These are phyloP conservation scores for Bilobella aurantiaca DNA, from an alignment of 1,140 invertebrate genomes.

Conservation along the genomic window DNA sequence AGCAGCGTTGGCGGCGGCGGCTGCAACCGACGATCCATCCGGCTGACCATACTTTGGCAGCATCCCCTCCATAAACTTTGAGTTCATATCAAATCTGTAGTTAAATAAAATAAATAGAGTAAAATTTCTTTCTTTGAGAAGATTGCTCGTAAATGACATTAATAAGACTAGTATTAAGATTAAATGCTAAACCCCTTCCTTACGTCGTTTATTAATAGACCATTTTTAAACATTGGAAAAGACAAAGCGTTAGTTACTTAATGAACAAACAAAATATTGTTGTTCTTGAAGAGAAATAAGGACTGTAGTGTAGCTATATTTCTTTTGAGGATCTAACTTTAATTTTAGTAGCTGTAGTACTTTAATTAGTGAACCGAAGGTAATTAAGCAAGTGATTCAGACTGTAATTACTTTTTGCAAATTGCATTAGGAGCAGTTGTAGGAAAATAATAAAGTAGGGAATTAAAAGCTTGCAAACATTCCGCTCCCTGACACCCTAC, in stretches of 20 bases:
- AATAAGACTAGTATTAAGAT: background rate
- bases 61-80: constrained; percentile 95
- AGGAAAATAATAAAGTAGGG: background rate
- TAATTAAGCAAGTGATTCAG: too few relatives aligned
- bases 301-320: too few relatives aligned
- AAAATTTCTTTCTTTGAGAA: background rate
- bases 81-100: constrained; percentile 61
- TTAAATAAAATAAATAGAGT: background rate
- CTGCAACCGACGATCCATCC: constrained; percentile 43
- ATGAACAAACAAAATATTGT: too few relatives aligned
- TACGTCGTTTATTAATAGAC: too few relatives aligned
- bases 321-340: too few relatives aligned
- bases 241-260: too few relatives aligned
- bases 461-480: background rate
- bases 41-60: constrained; percentile 83
- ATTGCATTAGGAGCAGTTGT: background rate
- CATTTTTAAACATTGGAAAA: too few relatives aligned
- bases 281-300: too few relatives aligned
- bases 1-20: constrained; percentile 17
- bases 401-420: too few relatives aligned
- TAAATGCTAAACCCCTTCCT: too few relatives aligned
- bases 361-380: too few relatives aligned
- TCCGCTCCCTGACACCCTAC: background rate
- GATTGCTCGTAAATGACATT: background rate
- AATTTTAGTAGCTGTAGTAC: too few relatives aligned